Evolutionary conservation across 2,797 vertebrate genomes (phyloP), one percentile per base, ranked within the genome.

Genomic region (Octomys mimax): DNA sequence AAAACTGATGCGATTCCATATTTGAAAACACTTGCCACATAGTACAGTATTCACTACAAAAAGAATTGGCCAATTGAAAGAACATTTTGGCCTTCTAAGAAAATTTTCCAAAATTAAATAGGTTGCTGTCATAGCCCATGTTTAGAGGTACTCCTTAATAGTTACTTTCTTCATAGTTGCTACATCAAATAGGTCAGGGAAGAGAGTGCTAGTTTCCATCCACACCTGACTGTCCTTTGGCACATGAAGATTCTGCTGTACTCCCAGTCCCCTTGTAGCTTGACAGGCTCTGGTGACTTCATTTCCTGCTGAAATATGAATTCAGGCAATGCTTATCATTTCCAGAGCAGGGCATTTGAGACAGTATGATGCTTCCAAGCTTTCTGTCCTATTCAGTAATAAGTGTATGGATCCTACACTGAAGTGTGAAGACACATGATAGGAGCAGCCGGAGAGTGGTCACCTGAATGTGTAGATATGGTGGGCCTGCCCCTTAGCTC

Each of bases 21-120:
- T 95, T 96, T 92, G 33, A 92, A 92, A 92, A 62, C 28, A 75
- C 46, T 8, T 61, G 57, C 54, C 82, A 91, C 19, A 36, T 62
- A 82, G 13, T 16, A 39, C 57, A 73, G 36, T 18, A 46, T 11
- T 22, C 28, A 87, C 49, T 80, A 66, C 31, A 81, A 77, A 87
- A 86, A 96, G 78, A 49, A 3, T 6, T 85, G 24, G 11, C 84
- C 31, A 82, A 75, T 62, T 73, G n/a, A 57, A 82, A 95, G 57
- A 39, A 12, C 33, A 73, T 33, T 36, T 59, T 96, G 39, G 46
- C 36, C 31, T 36, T 87, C 52, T 86, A 33, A 26, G 39, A 89
- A 82, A 97, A n/a, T 89, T 24, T 61, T 91, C 52, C 16, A 85
- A 83, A 42, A 75, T 66, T 24, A n/a, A 96, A 31, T 7, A 89